phyloP scores from a whole-genome alignment of 2,797 vertebrate genomes.

The Myripristis murdjan region DNA sequence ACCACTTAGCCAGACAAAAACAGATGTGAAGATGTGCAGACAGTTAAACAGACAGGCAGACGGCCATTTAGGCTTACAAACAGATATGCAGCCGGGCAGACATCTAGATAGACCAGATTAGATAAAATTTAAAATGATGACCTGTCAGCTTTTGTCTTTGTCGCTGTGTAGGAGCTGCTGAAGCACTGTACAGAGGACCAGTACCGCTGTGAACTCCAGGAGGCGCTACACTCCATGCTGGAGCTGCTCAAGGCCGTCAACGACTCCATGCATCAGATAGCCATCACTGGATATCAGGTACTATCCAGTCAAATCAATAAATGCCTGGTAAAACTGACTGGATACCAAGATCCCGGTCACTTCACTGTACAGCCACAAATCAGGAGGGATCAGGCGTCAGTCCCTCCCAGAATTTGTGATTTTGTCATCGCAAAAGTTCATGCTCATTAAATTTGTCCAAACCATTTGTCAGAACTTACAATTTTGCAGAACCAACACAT shows the following conservation, averaged over 20 bases:
- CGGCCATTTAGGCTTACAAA: constrained; percentile 14
- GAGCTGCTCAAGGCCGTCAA: constrained; percentile 98
- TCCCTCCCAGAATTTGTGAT: not conserved
- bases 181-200: constrained; percentile 92
- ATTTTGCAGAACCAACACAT: no score
- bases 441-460: not conserved
- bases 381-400: not conserved
- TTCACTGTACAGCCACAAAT: not conserved
- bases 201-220: constrained; percentile 90
- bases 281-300: constrained; percentile 97
- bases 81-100: not conserved
- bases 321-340: not conserved
- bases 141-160: constrained; percentile 39
- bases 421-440: no score
- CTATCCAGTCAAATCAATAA: constrained; percentile 32
- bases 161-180: constrained; percentile 89
- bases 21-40: constrained; percentile 4
- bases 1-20: constrained; percentile 14
- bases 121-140: constrained; percentile 26
- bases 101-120: constrained; percentile 18
- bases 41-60: constrained; percentile 15
- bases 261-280: constrained; percentile 98
- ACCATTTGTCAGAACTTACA: no score
- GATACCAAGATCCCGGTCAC: not conserved
- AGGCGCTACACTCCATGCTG: constrained; percentile 93